Base-by-base conservation (phyloP, 2,888 invertebrate species). In the Cordilura impudica region DNA sequence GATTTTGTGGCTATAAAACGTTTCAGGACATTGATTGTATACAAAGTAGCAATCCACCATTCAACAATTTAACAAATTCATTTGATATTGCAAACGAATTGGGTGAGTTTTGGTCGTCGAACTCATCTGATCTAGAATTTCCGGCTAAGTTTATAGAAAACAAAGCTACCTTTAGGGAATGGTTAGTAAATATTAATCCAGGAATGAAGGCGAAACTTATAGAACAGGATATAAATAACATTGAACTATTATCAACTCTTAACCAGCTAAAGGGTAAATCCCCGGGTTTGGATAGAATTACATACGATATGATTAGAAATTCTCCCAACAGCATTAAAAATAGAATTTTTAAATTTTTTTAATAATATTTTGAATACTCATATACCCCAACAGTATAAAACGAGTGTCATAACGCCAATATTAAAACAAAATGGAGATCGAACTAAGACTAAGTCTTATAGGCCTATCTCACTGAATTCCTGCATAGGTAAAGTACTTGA, bases 401-500 rank as follows among this genome's bases (percentile, higher is more conserved):
- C 43, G 0, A 69, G 77, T 43, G 16, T 23, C 2, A 49, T 81
- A 3, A 79, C 72, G 14, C 78, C 75, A 0, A 81, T 79, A n/a
- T 49, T 60, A 1, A 82, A 80, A 70, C 80, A 53, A 6, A 39
- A 72, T 7, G 16, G 31, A 8, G 76, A 82, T 7, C 78, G 81
- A 51, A 72, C 77, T 10, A 1, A 7, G 0, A 45, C 66, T 4
- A 61, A 63, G 6, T 83, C 81, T 2, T 81, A 82, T 51, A 67
- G 82, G 1, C 81, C 81, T 0, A 82, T 81, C 6, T 81, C 78
- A 6, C 75, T 78, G 0, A 81, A 83, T 23, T 60, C 75, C n/a
- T n/a, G n/a, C n/a, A n/a, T n/a, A n/a, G n/a, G n/a, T n/a, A n/a
- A n/a, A n/a, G n/a, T n/a, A n/a, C n/a, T n/a, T n/a, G n/a, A n/a